Evolutionary conservation across 1,140 invertebrate species (phyloP), one percentile per base, ranked within the genome.

Genomic region (Lepidurus apus): DNA sequence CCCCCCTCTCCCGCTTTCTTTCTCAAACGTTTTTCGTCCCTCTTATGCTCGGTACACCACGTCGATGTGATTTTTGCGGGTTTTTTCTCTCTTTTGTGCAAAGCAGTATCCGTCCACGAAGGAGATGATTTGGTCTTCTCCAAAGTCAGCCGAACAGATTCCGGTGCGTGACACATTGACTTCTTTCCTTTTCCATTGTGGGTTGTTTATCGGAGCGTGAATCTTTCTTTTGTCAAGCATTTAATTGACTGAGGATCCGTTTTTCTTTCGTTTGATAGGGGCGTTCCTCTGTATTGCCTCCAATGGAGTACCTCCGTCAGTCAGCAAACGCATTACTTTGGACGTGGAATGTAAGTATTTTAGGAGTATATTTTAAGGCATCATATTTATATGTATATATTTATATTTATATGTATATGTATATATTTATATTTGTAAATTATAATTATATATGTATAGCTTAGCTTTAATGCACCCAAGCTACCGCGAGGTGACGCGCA

Each of bases 291-390:
- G 90, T 82, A 93, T 96, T 75, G 92, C 92, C 73, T 92, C 90
- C 53, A 93, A 94, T 82, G 92, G 93, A 34, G 92, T 95, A 10
- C 93, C 93, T n/a, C 93, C 93, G 13, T 94, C 93, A 4, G 93
- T 95, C 81, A 94, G 92, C 84, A 95, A 95, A 87, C 88, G 93
- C 82, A 93, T 94, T 84, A 93, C 91, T 82, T 89, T 94, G 17
- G 92, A 93, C 84, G 93, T 94, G 79, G 93, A 94, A 88, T 95
- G 93, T 95, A 86, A 93, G 92, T 92, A 86, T 8, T 73, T 78
- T 34, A 3, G 34, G 34, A 34, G 4, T 34, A n/a, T 34, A 34
- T 34, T 34, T 34, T 34, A 34, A 34, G 34, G 34, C 34, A 34
- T 1, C 7, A 65, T n/a, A 11, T 21, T 65, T 47, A n/a, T 65